These are phyloP conservation scores for Phasia obesa DNA, from an alignment of 2,888 invertebrate genomes.

Conservation along the genomic window DNA sequence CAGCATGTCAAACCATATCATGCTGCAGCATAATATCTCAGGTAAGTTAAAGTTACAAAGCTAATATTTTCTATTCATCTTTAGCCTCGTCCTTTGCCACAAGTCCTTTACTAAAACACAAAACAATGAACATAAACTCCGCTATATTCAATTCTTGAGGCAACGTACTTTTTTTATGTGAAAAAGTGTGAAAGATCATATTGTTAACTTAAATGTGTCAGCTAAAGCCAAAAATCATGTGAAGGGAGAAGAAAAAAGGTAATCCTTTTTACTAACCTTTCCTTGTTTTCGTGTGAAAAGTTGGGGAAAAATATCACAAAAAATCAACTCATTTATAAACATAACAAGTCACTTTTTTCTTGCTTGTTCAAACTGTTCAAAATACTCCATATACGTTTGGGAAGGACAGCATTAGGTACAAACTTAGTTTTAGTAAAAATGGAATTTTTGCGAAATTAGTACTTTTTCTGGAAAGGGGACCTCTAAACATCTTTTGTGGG, in stretches of 20 bases:
- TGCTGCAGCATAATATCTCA: neutral
- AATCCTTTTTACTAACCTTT: neutral
- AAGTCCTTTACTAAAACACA: conserved; percentile 5
- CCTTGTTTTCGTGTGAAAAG: neutral
- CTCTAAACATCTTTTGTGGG: too few relatives aligned
- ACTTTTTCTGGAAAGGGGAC: too few relatives aligned
- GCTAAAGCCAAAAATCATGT: neutral
- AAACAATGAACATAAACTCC: neutral
- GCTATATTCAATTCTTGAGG: neutral
- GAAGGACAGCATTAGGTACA: neutral
- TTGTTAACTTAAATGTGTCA: neutral
- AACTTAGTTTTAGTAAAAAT: too few relatives aligned
- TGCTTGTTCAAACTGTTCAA: neutral
- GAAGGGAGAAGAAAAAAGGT: neutral
- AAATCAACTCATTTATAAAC: neutral
- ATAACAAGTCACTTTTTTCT: neutral
- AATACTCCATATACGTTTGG: neutral
- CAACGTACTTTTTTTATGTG: neutral
- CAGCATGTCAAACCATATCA: conserved; percentile 32
- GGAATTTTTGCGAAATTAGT: too few relatives aligned
- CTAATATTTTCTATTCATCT: neutral
- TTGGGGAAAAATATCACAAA: neutral
- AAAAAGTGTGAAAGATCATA: neutral
- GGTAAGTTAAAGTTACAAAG: neutral
- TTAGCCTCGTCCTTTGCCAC: neutral